These are phyloP conservation scores for Polydrusus tereticollis DNA, from an alignment of 2,888 invertebrate species.

Conservation along the genomic window DNA sequence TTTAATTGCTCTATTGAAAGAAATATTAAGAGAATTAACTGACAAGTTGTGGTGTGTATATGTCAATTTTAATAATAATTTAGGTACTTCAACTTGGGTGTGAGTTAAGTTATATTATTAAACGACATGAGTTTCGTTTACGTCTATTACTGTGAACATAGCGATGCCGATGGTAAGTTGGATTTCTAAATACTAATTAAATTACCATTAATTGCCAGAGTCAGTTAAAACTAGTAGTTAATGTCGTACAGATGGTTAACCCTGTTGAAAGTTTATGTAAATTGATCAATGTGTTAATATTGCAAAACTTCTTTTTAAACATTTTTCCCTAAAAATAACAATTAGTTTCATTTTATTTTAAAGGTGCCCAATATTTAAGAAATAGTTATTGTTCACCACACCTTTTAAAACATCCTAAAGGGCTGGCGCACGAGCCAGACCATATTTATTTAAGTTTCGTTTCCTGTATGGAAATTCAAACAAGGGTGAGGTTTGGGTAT, in stretches of 20 bases:
- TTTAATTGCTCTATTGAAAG: neutral
- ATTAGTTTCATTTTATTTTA: no score
- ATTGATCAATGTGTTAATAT: no score
- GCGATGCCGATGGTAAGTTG: constrained; percentile 33
- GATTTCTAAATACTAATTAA: neutral
- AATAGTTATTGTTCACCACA: constrained; percentile 1
- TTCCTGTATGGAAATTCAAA: neutral
- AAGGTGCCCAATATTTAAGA: neutral
- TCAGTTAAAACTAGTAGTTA: no score
- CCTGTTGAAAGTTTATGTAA: no score
- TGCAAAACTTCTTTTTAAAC: no score
- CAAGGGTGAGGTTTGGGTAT: constrained; percentile 5
- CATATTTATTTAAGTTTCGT: constrained; percentile 7
- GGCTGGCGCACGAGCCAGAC: neutral
- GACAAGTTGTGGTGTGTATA: constrained; percentile 23
- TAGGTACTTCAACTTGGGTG: neutral
- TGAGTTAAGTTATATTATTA: neutral
- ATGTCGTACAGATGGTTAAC: no score
- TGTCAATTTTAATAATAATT: neutral
- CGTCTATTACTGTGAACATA: constrained; percentile 47
- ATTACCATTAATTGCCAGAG: no score
- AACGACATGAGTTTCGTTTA: constrained; percentile 36
- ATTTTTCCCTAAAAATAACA: no score
- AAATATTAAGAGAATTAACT: constrained; percentile 19
- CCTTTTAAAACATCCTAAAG: constrained; percentile 1